Conservation (phyloP, 2,888 invertebrate genomes). For the Nymphalis polychloros region DNA sequence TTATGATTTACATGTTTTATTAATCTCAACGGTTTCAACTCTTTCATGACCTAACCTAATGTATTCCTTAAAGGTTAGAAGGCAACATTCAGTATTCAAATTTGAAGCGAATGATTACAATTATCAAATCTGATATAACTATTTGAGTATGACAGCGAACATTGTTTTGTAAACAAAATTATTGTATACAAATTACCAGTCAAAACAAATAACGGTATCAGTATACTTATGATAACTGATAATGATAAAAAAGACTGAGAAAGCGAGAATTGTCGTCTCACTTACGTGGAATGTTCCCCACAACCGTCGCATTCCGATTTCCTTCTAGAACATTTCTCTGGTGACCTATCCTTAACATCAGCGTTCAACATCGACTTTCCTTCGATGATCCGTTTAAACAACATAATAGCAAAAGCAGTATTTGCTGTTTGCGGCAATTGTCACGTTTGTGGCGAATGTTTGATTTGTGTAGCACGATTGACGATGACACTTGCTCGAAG, state of each 20-base stretch:
- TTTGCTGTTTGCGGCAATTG: slow-evolving; percentile 76
- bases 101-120: too few relatives aligned
- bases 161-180: not conserved
- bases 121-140: too few relatives aligned
- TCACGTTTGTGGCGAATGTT: slow-evolving; percentile 75
- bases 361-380: slow-evolving; percentile 80
- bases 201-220: not conserved
- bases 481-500: slow-evolving; percentile 64
- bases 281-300: slow-evolving; percentile 77
- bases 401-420: slow-evolving; percentile 77
- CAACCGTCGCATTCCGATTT: slow-evolving; percentile 75
- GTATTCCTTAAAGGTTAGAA: too few relatives aligned
- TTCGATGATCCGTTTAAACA: slow-evolving; percentile 82
- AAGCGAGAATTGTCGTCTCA: slow-evolving; percentile 37
- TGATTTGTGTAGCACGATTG: slow-evolving; percentile 66
- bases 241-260: not conserved
- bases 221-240: not conserved
- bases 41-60: too few relatives aligned
- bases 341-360: slow-evolving; percentile 58
- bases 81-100: too few relatives aligned
- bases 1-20: too few relatives aligned
- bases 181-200: not conserved
- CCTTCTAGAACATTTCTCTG: slow-evolving; percentile 76
- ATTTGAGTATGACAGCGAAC: too few relatives aligned
- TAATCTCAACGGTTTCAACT: too few relatives aligned